Evolutionary conservation across 2,797 vertebrate genomes (phyloP), one percentile per base, ranked within the genome.

Genomic region (Phylloscopus collybita): DNA sequence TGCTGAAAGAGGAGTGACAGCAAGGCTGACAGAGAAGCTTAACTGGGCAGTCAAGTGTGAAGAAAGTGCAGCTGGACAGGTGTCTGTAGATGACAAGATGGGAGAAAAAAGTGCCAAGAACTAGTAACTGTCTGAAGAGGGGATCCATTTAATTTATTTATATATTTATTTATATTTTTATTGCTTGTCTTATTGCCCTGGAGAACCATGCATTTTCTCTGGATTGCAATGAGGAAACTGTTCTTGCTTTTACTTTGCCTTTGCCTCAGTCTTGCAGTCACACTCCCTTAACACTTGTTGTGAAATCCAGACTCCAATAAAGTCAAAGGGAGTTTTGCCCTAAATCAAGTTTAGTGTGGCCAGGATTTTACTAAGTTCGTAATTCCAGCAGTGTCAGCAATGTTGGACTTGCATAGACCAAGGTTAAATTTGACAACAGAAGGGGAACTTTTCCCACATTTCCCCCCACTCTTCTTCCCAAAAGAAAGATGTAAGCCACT

Each of bases 261-360:
- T 96, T 96, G 85, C 73, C 92, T 95, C 91, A 86, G 82, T 88
- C 86, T 84, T 88, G 36, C 59, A 64, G 88, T 50, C 59, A 60
- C 40, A 62, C 19, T 90, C 70, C 45, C 51, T 83, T n/a, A 88
- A 67, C 53, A 15, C 60, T 60, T 66, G 29, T 95, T 93, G 88
- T 82, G 94, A 96, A 96, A 94, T 91, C 49, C 51, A 67, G 62
- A 38, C 36, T 76, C 45, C 82, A 30, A n/a, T 85, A 56, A 84
- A 92, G 54, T 81, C 72, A 56, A 26, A 0, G 16, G 89, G 76
- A 94, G 47, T 75, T 91, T 88, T 96, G 87, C 75, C 87, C 38
- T 38, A 38, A 38, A 83, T 92, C 29, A 25, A 29, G 59, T 72
- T 65, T 70, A 88, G 5, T 6, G 36, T 65, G 44, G 56, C 51